phyloP scores from a whole-genome alignment of 1,140 invertebrate species.

The Drosophila serrata region DNA sequence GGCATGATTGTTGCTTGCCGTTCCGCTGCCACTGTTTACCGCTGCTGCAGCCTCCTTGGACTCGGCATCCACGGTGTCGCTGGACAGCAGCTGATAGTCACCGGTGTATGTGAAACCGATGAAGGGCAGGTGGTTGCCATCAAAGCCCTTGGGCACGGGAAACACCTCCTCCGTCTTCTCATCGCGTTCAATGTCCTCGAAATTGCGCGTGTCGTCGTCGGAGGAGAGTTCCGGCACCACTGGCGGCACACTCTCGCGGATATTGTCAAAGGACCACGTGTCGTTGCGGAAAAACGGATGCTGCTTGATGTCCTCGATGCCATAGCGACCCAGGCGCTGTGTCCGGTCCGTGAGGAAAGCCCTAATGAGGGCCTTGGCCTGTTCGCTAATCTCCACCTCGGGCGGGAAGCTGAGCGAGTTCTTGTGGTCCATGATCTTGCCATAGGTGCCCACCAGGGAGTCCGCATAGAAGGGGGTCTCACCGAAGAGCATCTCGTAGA shows the following conservation, averaged over 20 bases:
- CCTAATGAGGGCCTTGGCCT: constrained; percentile 97
- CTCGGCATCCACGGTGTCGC: constrained; percentile 87
- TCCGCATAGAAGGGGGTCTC: constrained; percentile 99
- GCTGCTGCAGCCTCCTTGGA: constrained; percentile 86
- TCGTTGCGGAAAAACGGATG: constrained; percentile 99
- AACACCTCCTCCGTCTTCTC: constrained; percentile 96
- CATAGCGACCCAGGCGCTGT: constrained; percentile 96
- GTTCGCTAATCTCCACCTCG: constrained; percentile 96
- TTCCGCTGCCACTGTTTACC: constrained; percentile 81
- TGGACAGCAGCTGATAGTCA: constrained; percentile 91
- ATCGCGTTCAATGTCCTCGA: constrained; percentile 98
- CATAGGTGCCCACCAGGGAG: constrained; percentile 98
- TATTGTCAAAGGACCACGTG: constrained; percentile 98
- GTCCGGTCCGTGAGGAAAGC: constrained; percentile 96
- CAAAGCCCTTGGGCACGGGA: constrained; percentile 98
- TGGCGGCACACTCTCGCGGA: constrained; percentile 96
- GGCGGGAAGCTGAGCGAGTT: constrained; percentile 98
- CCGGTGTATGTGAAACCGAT: constrained; percentile 99
- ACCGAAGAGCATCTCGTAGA: constrained; percentile 99
- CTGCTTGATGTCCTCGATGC: constrained; percentile 97
- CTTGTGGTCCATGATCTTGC: constrained; percentile 99
- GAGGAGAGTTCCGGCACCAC: constrained; percentile 97
- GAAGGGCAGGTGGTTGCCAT: constrained; percentile 99
- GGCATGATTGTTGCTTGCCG: constrained; percentile 61
- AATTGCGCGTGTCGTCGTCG: constrained; percentile 99